A percentile compares a stretch with the other conserved stretches of the same genome.
These are phyloP conservation scores for Athalia cordata DNA, from an alignment of 2,888 invertebrate species.

Conservation along the genomic window DNA sequence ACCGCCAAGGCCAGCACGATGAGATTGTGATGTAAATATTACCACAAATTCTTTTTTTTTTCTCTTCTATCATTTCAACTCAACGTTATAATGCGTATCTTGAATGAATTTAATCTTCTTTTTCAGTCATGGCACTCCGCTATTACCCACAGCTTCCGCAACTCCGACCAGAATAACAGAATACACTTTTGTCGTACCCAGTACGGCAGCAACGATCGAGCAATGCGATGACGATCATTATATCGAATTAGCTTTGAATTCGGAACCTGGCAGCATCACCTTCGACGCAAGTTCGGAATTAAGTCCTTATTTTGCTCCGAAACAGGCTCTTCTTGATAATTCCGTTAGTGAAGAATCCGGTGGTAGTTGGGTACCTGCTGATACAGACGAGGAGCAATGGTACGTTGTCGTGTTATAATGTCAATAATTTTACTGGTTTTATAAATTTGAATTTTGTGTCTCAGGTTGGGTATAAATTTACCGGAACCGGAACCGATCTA, in stretches of 20 bases:
- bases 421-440: neutral
- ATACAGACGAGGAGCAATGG: constrained; percentile 79
- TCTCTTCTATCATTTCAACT: too few species aligned
- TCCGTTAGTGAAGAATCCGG: constrained; percentile 66
- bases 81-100: neutral
- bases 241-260: constrained; percentile 72
- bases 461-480: constrained; percentile 79
- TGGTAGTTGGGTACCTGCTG: constrained; percentile 83
- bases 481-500: constrained; percentile 81
- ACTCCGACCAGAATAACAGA: constrained; percentile 21
- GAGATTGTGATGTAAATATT: neutral
- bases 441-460: constrained; percentile 9
- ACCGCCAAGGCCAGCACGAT: neutral
- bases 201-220: constrained; percentile 73
- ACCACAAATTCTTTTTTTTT: too few species aligned
- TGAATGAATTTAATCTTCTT: neutral
- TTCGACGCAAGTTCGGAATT: constrained; percentile 78
- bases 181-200: constrained; percentile 50
- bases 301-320: constrained; percentile 75
- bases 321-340: constrained; percentile 75
- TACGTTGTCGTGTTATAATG: constrained; percentile 44
- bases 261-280: constrained; percentile 69
- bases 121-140: neutral
- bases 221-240: constrained; percentile 73
- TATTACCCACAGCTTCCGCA: constrained; percentile 58